phyloP scores from a whole-genome alignment of 2,888 invertebrate species.

The Ethmia dodecea region DNA sequence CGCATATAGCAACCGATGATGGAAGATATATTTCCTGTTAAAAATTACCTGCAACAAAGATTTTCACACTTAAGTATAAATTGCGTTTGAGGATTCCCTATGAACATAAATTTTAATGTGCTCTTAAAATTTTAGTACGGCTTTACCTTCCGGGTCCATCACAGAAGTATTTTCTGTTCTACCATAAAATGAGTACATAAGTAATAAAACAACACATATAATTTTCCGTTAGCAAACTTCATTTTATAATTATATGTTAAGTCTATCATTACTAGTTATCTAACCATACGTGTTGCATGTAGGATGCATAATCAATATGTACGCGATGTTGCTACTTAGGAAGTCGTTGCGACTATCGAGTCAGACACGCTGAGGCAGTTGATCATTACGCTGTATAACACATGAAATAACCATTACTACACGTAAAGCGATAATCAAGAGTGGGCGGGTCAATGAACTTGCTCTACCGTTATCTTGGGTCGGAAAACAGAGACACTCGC shows the following conservation, averaged over 20 bases:
- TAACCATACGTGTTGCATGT: slow-evolving; percentile 14
- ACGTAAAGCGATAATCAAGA: slow-evolving; percentile 43
- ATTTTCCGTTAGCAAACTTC: slow-evolving; percentile 18
- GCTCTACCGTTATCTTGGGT: slow-evolving; percentile 49
- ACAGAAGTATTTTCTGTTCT: slow-evolving; percentile 12
- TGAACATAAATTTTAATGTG: too few relatives aligned
- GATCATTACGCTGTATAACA: slow-evolving; percentile 28
- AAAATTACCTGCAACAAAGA: slow-evolving; percentile 62
- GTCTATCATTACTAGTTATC: slow-evolving; percentile 19
- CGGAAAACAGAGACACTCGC: slow-evolving; percentile 37
- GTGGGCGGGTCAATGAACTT: slow-evolving; percentile 40
- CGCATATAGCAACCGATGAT: slow-evolving; percentile 26
- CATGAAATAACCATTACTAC: slow-evolving; percentile 48
- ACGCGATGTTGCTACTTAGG: slow-evolving; percentile 46
- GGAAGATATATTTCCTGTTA: slow-evolving; percentile 43
- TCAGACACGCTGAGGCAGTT: slow-evolving; percentile 15
- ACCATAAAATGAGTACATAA: not conserved
- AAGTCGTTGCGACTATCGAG: slow-evolving; percentile 31
- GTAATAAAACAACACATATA: not conserved
- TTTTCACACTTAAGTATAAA: slow-evolving; percentile 12
- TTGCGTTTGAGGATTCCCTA: slow-evolving; percentile 4
- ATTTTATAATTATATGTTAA: slow-evolving; percentile 21
- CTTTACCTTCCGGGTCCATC: too few relatives aligned
- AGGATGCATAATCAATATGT: slow-evolving; percentile 46
- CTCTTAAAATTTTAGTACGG: too few relatives aligned